phyloP scores from a whole-genome alignment of 2,113 vertebrate species.

The Epinephelus lanceolatus region DNA sequence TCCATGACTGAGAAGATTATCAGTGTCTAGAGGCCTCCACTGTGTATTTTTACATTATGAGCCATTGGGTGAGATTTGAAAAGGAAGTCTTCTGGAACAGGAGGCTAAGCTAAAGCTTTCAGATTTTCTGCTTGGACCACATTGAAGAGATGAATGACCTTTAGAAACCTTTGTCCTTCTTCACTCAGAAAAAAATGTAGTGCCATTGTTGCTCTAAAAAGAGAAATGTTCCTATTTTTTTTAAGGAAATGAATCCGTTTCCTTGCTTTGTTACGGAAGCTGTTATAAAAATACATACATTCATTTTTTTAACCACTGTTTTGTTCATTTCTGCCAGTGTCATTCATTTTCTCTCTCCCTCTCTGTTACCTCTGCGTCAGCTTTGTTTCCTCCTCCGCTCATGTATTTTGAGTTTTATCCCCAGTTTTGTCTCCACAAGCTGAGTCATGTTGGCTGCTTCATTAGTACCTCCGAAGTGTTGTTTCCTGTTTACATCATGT shows the following conservation, averaged over 20 bases:
- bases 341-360: background rate
- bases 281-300: background rate
- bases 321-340: background rate
- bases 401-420: background rate
- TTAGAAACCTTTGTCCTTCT: background rate
- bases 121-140: background rate
- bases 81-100: background rate
- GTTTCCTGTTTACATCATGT: conserved; percentile 12
- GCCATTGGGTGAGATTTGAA: background rate
- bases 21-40: background rate
- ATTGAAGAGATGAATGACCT: background rate
- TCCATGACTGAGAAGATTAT: background rate
- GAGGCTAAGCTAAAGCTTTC: background rate
- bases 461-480: background rate
- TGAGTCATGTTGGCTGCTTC: background rate
- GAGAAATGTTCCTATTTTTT: background rate
- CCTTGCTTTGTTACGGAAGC: background rate
- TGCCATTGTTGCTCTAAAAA: conserved; percentile 3
- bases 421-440: background rate
- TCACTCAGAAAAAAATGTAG: background rate
- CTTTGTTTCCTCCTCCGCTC: background rate
- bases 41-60: background rate
- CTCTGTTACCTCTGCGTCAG: background rate
- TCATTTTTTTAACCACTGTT: background rate
- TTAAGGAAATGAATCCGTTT: conserved; percentile 8